Evolutionary conservation across 37 sponge, comb jelly and placozoan genomes (phyloP).

Genomic region (Tethya wilhelma): DNA sequence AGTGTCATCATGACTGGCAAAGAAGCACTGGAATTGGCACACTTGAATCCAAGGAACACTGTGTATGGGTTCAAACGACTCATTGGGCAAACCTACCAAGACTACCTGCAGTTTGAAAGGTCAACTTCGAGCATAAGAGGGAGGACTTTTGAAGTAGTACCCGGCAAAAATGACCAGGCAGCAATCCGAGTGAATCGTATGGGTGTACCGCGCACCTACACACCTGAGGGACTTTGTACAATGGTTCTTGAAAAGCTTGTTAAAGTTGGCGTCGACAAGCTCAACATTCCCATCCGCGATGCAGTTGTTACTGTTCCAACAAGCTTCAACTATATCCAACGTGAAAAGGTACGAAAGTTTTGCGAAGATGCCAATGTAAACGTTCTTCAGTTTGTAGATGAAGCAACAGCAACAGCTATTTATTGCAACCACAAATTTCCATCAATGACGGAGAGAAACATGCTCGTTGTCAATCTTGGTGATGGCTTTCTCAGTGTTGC

Average conservation of each 20-base stretch:
- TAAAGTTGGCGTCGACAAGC: background rate
- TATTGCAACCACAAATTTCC: too few species aligned
- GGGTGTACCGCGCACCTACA: background rate
- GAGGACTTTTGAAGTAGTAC: background rate
- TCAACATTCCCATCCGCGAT: background rate
- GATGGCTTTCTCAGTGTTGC: background rate
- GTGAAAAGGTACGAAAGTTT: background rate
- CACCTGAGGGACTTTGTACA: background rate
- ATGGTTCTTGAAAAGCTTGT: background rate
- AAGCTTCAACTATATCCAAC: background rate
- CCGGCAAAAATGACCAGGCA: background rate
- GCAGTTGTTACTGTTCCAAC: background rate
- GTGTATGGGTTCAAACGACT: background rate
- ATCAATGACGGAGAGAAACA: background rate
- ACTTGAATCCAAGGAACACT: background rate
- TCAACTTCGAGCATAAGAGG: background rate
- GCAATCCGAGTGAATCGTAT: background rate
- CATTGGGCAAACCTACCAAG: background rate
- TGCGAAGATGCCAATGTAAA: background rate
- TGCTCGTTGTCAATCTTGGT: too few species aligned
- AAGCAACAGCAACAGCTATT: background rate
- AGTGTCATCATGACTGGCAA: background rate
- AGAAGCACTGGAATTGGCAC: background rate
- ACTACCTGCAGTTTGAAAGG: too few species aligned
- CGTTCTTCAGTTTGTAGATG: background rate